phyloP scores from a whole-genome alignment of 2,888 invertebrate genomes.

The Amorpha juglandis region DNA sequence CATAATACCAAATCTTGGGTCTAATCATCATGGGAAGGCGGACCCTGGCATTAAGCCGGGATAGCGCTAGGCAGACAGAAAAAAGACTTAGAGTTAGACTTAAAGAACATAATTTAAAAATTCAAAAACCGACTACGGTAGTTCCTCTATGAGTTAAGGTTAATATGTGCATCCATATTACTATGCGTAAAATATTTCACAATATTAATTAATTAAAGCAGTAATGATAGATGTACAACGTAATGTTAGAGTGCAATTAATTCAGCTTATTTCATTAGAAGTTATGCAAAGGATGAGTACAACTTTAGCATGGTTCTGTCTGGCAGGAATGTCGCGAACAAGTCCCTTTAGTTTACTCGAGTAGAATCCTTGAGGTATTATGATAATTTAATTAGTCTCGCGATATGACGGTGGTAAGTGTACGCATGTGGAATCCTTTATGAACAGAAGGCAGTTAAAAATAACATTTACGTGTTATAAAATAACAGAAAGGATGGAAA shows the following conservation, averaged over 20 bases:
- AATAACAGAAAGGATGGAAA: background rate
- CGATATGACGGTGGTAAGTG: conserved; percentile 45
- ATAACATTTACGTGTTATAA: background rate
- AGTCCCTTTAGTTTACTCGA: conserved; percentile 52
- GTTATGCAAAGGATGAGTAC: conserved; percentile 15
- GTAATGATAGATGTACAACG: no score
- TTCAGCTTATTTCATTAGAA: background rate
- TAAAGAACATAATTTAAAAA: no score
- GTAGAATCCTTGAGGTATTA: conserved; percentile 54
- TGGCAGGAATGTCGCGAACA: conserved; percentile 42
- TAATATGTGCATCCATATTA: no score
- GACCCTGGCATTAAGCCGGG: no score
- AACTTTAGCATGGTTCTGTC: conserved; percentile 36
- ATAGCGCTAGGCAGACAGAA: no score
- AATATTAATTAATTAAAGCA: no score
- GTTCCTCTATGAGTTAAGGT: no score
- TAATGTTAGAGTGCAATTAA: background rate
- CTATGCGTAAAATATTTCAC: no score
- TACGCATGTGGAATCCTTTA: conserved; percentile 56
- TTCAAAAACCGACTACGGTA: no score
- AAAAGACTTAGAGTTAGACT: no score
- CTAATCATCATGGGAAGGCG: no score
- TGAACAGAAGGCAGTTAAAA: conserved; percentile 46
- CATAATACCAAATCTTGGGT: no score
- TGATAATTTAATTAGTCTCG: conserved; percentile 63